Evolutionary conservation across 2,888 invertebrate genomes (phyloP).

Genomic region (Tubulanus polymorphus): DNA sequence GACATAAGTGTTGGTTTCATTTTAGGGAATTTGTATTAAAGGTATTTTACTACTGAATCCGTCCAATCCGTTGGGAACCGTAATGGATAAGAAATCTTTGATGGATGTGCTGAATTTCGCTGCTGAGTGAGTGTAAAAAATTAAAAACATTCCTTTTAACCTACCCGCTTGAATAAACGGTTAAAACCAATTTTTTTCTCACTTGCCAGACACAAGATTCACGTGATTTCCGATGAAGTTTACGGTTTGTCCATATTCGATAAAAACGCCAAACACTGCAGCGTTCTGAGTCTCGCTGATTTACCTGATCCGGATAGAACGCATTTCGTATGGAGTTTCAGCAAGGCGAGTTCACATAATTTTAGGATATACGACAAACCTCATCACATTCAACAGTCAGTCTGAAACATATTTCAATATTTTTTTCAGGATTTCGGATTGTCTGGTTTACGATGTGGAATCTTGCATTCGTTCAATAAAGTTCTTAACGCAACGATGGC

Average conservation of each 20-base stretch:
- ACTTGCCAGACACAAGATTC: conserved; percentile 25
- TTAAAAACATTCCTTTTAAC: background rate
- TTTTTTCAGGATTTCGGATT: conserved; percentile 32
- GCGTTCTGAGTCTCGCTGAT: conserved; percentile 26
- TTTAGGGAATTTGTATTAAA: background rate
- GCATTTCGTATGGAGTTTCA: conserved; percentile 41
- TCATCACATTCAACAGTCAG: no score
- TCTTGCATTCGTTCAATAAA: conserved; percentile 27
- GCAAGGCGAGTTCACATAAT: conserved; percentile 28
- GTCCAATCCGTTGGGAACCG: conserved; percentile 39
- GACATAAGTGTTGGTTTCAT: no score
- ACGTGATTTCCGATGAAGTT: conserved; percentile 35
- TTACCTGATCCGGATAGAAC: conserved; percentile 28
- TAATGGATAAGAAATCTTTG: conserved; percentile 29
- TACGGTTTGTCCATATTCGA: conserved; percentile 32
- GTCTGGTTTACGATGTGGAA: conserved; percentile 35
- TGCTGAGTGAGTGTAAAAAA: conserved; percentile 25
- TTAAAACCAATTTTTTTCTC: background rate
- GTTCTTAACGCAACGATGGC: no score
- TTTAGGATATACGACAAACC: no score
- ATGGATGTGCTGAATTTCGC: conserved; percentile 35
- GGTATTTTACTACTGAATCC: conserved; percentile 35
- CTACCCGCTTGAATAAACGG: background rate
- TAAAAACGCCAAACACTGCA: conserved; percentile 21
- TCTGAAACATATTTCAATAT: conserved; percentile 1